Evolutionary conservation across 2,888 invertebrate genomes (phyloP).

Genomic region (Papilio gigon): DNA sequence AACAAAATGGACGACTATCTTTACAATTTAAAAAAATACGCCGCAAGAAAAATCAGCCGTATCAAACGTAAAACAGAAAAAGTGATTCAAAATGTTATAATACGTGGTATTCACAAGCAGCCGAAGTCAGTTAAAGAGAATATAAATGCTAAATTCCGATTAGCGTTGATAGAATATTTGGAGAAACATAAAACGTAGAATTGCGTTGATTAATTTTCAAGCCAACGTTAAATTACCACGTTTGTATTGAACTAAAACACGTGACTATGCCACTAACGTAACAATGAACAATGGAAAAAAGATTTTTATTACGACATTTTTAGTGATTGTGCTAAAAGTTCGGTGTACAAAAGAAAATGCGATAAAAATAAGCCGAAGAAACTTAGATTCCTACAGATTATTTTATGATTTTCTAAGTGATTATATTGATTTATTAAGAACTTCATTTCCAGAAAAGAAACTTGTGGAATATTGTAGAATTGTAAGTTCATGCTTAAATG

Average conservation of each 20-base stretch:
- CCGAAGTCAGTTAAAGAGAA: constrained; percentile 46
- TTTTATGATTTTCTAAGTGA: constrained; percentile 61
- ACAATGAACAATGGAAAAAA: constrained; percentile 23
- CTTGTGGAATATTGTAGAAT: constrained; percentile 53
- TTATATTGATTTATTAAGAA: constrained; percentile 54
- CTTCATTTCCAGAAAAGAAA: constrained; percentile 51
- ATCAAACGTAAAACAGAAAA: constrained; percentile 55
- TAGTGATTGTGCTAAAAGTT: constrained; percentile 2
- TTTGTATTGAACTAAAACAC: background rate
- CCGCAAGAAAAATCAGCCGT: constrained; percentile 47
- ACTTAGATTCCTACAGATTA: constrained; percentile 49
- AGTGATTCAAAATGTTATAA: constrained; percentile 55
- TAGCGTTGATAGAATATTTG: constrained; percentile 58
- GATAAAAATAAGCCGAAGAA: background rate
- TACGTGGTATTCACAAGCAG: constrained; percentile 52
- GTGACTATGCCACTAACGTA: background rate
- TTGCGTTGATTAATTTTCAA: constrained; percentile 42
- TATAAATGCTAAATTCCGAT: constrained; percentile 58
- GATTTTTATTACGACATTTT: constrained; percentile 1
- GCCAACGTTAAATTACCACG: background rate
- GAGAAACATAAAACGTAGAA: constrained; percentile 45
- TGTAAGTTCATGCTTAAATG: constrained; percentile 50
- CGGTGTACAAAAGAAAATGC: background rate
- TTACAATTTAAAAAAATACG: constrained; percentile 57
- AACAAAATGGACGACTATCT: constrained; percentile 63